These are phyloP conservation scores for Apogon talboti DNA, from an alignment of 2,797 vertebrate species.

Conservation along the genomic window DNA sequence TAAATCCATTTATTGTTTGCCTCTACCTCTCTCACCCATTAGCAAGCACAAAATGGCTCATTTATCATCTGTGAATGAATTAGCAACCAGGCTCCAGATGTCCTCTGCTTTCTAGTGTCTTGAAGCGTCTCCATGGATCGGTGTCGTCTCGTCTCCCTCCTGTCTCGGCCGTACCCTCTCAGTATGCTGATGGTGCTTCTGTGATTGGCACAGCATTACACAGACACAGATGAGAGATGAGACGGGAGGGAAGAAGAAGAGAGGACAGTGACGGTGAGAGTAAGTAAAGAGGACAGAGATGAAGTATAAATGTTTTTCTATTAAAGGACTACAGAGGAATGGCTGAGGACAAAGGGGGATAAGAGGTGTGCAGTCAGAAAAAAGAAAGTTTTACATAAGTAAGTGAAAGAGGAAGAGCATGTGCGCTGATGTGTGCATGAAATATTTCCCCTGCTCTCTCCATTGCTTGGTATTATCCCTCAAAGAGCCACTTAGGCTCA, in stretches of 20 bases:
- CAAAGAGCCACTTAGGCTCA: slow-evolving; percentile 40
- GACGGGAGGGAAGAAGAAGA: slow-evolving; percentile 30
- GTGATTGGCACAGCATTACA: slow-evolving; percentile 69
- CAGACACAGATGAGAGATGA: slow-evolving; percentile 56
- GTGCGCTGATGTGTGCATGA: slow-evolving; percentile 58
- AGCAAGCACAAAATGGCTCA: slow-evolving; percentile 53
- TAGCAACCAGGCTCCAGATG: slow-evolving; percentile 66
- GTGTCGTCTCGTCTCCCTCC: slow-evolving; percentile 53
- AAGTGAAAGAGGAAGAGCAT: slow-evolving; percentile 34
- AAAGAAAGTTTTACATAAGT: slow-evolving; percentile 54
- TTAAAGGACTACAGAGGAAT: slow-evolving; percentile 46
- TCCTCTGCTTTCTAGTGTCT: slow-evolving; percentile 57
- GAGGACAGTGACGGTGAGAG: slow-evolving; percentile 45
- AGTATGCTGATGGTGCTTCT: slow-evolving; percentile 54
- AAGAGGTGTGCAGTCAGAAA: slow-evolving; percentile 11
- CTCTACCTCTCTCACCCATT: slow-evolving; percentile 47
- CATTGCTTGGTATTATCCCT: slow-evolving; percentile 40
- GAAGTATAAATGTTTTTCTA: slow-evolving; percentile 61
- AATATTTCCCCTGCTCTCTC: slow-evolving; percentile 56
- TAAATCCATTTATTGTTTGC: slow-evolving; percentile 62
- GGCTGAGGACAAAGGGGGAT: slow-evolving; percentile 31
- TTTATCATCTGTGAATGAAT: slow-evolving; percentile 71
- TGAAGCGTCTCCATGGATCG: slow-evolving; percentile 38
- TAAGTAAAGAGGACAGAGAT: slow-evolving; percentile 69
- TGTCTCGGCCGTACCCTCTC: slow-evolving; percentile 46